Conservation (phyloP, 2,113 vertebrate species). For the Anolis carolinensis region DNA sequence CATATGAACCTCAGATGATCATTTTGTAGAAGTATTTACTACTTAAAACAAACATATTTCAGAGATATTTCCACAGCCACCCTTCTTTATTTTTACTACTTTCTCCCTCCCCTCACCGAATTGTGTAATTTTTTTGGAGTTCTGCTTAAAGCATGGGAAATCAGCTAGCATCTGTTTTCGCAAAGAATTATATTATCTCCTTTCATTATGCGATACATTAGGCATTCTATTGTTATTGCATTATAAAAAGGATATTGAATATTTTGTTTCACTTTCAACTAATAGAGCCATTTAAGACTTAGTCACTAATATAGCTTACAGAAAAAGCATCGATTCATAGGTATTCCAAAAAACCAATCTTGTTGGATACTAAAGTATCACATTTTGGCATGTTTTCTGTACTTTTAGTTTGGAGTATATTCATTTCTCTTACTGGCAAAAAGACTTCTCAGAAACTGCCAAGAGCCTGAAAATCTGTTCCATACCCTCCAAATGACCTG, state of each 20-base stretch:
- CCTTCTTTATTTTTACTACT: constrained; percentile 47
- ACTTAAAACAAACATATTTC: constrained; percentile 50
- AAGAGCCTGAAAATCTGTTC: neutral
- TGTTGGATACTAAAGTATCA: neutral
- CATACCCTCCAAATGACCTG: too few relatives aligned
- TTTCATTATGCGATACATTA: constrained; percentile 64
- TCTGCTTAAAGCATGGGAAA: constrained; percentile 49
- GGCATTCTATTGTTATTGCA: constrained; percentile 53
- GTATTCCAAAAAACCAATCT: neutral
- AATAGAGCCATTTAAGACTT: constrained; percentile 5
- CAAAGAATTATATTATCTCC: constrained; percentile 66
- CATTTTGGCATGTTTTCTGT: neutral
- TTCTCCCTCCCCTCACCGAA: constrained; percentile 44
- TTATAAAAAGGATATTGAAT: constrained; percentile 11
- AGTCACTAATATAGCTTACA: constrained; percentile 31
- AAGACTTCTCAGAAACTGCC: neutral
- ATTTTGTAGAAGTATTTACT: constrained; percentile 64
- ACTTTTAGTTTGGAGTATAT: too few relatives aligned
- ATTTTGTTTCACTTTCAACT: constrained; percentile 23
- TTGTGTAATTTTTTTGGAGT: constrained; percentile 47
- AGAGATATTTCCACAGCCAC: constrained; percentile 34
- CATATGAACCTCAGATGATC: constrained; percentile 53
- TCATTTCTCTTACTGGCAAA: neutral
- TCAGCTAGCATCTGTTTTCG: constrained; percentile 65
- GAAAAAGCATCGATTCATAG: constrained; percentile 41